Percentiles rank a stretch among this genome's conserved stretches.
These are phyloP conservation scores for Myopa testacea DNA, from an alignment of 2,888 invertebrate species.

Conservation along the genomic window DNA sequence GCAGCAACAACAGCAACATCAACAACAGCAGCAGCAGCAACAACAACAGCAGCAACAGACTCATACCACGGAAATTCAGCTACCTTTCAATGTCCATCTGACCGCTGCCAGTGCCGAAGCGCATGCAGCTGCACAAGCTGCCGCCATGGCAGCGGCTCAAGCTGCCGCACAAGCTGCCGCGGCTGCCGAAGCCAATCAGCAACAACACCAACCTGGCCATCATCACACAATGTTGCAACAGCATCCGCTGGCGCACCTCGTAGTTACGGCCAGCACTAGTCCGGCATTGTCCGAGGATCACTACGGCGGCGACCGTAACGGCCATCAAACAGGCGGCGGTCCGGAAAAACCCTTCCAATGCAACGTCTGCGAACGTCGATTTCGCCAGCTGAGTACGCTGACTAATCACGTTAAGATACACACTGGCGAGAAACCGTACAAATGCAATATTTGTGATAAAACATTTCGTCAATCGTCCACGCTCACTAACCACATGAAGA, in stretches of 20 bases:
- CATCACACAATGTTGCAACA: slow-evolving; percentile 53
- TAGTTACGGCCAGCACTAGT: slow-evolving; percentile 59
- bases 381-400: slow-evolving; percentile 68
- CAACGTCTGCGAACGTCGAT: slow-evolving; percentile 68
- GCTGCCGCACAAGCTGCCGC: slow-evolving; percentile 66
- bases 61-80: slow-evolving; percentile 60
- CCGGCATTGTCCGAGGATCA: slow-evolving; percentile 59
- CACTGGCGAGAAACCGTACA: slow-evolving; percentile 68
- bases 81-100: slow-evolving; percentile 65
- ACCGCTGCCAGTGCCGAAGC: slow-evolving; percentile 62
- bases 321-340: slow-evolving; percentile 49
- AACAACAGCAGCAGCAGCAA: slow-evolving; percentile 59
- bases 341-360: slow-evolving; percentile 69
- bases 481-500: slow-evolving; percentile 68
- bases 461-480: slow-evolving; percentile 69
- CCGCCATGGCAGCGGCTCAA: slow-evolving; percentile 66
- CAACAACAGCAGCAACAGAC: slow-evolving; percentile 55
- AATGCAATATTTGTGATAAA: slow-evolving; percentile 69
- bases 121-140: slow-evolving; percentile 65
- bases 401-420: slow-evolving; percentile 69
- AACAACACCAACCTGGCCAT: slow-evolving; percentile 39
- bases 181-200: slow-evolving; percentile 53
- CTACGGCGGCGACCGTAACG: slow-evolving; percentile 56
- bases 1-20: slow-evolving; percentile 53
- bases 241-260: slow-evolving; percentile 59